These are phyloP conservation scores for Stegodyphus mimosarum DNA, from an alignment of 1,140 invertebrate genomes.

Conservation along the genomic window DNA sequence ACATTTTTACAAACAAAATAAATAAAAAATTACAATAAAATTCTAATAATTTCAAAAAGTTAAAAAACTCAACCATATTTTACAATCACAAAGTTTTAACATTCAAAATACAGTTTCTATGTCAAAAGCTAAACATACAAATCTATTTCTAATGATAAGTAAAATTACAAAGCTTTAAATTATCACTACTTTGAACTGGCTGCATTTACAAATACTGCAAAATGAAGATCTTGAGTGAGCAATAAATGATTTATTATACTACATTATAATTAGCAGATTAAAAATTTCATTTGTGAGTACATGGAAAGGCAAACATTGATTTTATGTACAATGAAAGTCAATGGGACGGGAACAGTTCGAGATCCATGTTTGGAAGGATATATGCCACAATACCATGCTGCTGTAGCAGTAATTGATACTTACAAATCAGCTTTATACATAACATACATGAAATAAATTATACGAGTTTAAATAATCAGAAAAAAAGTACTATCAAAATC, in stretches of 20 bases:
- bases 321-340: background rate
- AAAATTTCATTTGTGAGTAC: constrained; percentile 26
- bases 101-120: constrained; percentile 36
- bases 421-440: background rate
- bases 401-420: background rate
- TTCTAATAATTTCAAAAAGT: background rate
- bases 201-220: constrained; percentile 45
- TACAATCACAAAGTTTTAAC: constrained; percentile 45
- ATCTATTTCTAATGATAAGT: constrained; percentile 18
- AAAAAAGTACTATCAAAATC: background rate
- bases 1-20: constrained; percentile 35
- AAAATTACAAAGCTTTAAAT: constrained; percentile 29
- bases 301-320: constrained; percentile 49
- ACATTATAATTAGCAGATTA: constrained; percentile 23
- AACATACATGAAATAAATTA: background rate
- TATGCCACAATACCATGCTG: background rate
- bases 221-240: constrained; percentile 32
- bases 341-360: constrained; percentile 28
- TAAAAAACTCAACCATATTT: constrained; percentile 33
- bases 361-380: background rate
- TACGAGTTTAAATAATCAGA: background rate
- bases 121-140: constrained; percentile 32
- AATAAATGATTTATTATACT: constrained; percentile 5
- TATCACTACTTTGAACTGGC: constrained; percentile 41
- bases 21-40: constrained; percentile 4